A percentile compares a stretch with the other conserved stretches of the same genome.
phyloP scores from a whole-genome alignment of 1,140 invertebrate species.

The Ridgeia piscesae region DNA sequence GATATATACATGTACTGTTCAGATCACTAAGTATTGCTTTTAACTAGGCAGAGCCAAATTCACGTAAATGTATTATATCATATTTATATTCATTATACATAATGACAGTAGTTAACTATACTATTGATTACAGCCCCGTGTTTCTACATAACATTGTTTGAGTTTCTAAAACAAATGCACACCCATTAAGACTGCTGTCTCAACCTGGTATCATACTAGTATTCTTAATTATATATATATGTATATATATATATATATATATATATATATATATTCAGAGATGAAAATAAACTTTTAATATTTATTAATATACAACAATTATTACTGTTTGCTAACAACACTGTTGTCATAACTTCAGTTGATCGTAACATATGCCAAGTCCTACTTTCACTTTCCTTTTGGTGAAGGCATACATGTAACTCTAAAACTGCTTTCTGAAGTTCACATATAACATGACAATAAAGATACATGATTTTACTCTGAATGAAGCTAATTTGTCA shows the following conservation, averaged over 20 bases:
- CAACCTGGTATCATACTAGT: background rate
- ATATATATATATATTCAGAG: too few relatives aligned
- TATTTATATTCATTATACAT: too few relatives aligned
- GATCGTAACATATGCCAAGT: background rate
- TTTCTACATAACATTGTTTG: background rate
- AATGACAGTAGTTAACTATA: background rate
- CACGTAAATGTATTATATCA: too few relatives aligned
- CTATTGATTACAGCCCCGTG: background rate
- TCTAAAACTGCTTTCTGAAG: background rate
- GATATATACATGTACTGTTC: too few relatives aligned
- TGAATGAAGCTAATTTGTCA: background rate
- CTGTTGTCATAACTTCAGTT: background rate
- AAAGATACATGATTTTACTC: background rate
- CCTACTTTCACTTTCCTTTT: background rate
- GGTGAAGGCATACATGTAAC: background rate
- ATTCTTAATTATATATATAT: background rate
- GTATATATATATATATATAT: too few relatives aligned
- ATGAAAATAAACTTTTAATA: too few relatives aligned
- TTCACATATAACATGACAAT: background rate
- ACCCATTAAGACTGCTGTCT: background rate
- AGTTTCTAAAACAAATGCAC: background rate
- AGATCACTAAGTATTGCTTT: too few relatives aligned
- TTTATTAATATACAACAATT: background rate
- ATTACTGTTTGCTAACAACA: background rate
- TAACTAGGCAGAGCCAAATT: too few relatives aligned